These are phyloP conservation scores for Crepidodera aurea DNA, from an alignment of 2,888 invertebrate genomes.

Conservation along the genomic window DNA sequence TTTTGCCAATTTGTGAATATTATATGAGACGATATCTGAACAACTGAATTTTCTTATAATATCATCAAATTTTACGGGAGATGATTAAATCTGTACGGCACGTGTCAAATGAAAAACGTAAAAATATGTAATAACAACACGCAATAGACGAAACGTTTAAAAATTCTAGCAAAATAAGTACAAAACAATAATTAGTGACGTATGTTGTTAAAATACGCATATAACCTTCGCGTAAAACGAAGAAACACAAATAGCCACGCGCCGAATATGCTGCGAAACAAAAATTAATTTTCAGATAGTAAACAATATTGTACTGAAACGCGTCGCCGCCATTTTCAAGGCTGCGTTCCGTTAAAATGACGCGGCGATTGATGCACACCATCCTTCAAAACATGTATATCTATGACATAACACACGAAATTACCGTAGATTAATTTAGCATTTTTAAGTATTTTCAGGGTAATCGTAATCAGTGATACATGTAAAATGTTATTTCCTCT, in stretches of 20 bases:
- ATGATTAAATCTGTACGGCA: background rate
- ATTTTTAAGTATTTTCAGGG: constrained; percentile 5
- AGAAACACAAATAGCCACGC: constrained; percentile 20
- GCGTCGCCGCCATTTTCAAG: constrained; percentile 2
- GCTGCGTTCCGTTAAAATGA: background rate
- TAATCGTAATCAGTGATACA: background rate
- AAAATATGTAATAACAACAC: background rate
- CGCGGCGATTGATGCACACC: background rate
- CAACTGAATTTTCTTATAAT: too few relatives aligned
- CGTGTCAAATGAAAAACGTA: background rate
- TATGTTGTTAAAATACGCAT: constrained; percentile 1
- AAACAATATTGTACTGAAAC: background rate
- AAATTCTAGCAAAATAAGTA: background rate
- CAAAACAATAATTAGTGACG: background rate
- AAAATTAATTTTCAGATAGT: constrained; percentile 12
- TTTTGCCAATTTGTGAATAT: too few relatives aligned
- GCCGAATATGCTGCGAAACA: background rate
- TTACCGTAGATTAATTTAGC: background rate
- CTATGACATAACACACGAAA: constrained; percentile 13
- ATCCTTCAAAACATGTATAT: background rate
- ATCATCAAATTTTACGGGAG: too few relatives aligned
- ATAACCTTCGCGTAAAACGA: constrained; percentile 5
- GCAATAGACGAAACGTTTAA: background rate
- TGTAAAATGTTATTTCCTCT: background rate
- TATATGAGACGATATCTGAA: too few relatives aligned